A percentile compares a stretch with the other conserved stretches of the same genome.
Evolutionary conservation across 2,888 invertebrate species (phyloP).

Genomic region (Cerceris ruficornis): DNA sequence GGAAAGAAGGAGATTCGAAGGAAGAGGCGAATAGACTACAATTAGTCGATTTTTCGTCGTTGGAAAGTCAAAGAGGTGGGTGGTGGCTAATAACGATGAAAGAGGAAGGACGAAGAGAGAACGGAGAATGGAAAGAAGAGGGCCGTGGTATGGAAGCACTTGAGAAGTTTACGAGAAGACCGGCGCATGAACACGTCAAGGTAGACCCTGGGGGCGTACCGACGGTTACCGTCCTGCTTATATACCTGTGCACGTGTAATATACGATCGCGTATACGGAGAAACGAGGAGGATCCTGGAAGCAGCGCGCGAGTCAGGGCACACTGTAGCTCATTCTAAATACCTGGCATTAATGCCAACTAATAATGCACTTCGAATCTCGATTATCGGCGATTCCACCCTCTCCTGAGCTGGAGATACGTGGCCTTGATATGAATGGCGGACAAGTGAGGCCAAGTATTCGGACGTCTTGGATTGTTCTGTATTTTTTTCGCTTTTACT

Average conservation of each 20-base stretch:
- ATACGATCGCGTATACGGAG: not conserved
- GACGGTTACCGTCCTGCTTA: slow-evolving; percentile 57
- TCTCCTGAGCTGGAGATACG: slow-evolving; percentile 33
- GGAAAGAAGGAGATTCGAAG: too few species aligned
- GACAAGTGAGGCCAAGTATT: slow-evolving; percentile 17
- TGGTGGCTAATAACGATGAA: slow-evolving; percentile 28
- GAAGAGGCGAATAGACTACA: not conserved
- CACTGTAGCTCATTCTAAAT: slow-evolving; percentile 53
- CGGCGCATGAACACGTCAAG: slow-evolving; percentile 74
- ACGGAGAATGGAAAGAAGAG: slow-evolving; percentile 8
- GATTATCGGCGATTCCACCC: slow-evolving; percentile 58
- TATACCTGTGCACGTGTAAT: slow-evolving; percentile 22
- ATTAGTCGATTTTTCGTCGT: slow-evolving; percentile 28
- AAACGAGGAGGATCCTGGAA: slow-evolving; percentile 21
- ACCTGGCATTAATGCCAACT: slow-evolving; percentile 62
- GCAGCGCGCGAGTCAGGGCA: slow-evolving; percentile 20
- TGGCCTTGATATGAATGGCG: slow-evolving; percentile 29
- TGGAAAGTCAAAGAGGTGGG: slow-evolving; percentile 26
- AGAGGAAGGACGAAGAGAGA: slow-evolving; percentile 5
- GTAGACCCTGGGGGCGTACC: slow-evolving; percentile 57
- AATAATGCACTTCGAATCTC: slow-evolving; percentile 62
- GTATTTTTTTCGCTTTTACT: too few species aligned
- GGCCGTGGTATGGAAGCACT: slow-evolving; percentile 43
- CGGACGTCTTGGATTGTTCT: not conserved
- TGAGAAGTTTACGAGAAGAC: slow-evolving; percentile 71